Conservation (phyloP, 1,140 invertebrate genomes). For the Magallana ariakensis region DNA sequence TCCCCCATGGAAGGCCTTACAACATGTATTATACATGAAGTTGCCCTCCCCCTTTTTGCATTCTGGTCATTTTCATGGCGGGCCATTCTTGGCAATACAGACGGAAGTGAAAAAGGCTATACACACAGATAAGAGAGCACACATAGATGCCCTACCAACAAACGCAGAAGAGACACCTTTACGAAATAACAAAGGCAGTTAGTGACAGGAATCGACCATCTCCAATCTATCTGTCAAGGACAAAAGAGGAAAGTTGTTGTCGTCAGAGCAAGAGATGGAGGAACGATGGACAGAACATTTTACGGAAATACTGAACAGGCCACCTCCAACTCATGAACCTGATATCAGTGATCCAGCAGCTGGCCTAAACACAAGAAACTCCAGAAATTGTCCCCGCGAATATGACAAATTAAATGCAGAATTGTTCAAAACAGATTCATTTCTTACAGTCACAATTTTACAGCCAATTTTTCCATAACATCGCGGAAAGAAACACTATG, state of each 20-base stretch:
- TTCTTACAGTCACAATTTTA: too few relatives aligned
- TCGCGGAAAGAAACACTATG: too few relatives aligned
- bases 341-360: constrained; percentile 8
- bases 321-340: background rate
- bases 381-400: background rate
- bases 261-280: background rate
- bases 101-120: too few relatives aligned
- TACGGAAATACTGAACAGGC: background rate
- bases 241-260: background rate
- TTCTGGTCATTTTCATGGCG: too few relatives aligned
- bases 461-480: too few relatives aligned
- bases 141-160: background rate
- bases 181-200: constrained; percentile 4
- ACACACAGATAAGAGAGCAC: too few relatives aligned
- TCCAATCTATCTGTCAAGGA: background rate
- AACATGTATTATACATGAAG: too few relatives aligned
- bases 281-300: background rate
- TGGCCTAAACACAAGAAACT: background rate
- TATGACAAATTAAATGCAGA: too few relatives aligned
- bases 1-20: too few relatives aligned
- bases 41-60: too few relatives aligned
- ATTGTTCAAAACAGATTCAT: too few relatives aligned
- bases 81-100: too few relatives aligned
- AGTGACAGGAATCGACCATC: background rate
- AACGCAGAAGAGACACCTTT: constrained; percentile 38